Conservation (phyloP, 2,888 invertebrate species). For the Melanostoma mellinum region DNA sequence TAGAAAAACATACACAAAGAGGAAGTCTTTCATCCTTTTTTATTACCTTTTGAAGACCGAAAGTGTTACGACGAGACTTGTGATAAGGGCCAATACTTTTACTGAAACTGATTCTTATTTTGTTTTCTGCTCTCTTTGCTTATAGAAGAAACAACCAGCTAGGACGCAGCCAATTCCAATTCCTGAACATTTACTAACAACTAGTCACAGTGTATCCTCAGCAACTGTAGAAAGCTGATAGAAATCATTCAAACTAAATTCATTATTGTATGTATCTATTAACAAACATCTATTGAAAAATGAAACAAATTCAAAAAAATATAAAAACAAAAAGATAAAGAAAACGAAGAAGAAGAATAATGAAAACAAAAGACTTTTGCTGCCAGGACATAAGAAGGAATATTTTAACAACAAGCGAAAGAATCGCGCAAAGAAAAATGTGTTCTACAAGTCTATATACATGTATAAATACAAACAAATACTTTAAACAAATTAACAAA, state of each 20-base stretch:
- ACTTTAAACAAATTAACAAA: constrained; percentile 20
- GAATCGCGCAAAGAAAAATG: constrained; percentile 59
- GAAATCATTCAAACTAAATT: constrained; percentile 71
- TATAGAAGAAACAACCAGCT: constrained; percentile 90
- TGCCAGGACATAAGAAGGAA: constrained; percentile 28
- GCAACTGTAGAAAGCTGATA: constrained; percentile 84
- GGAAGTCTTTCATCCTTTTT: no score
- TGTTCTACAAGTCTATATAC: constrained; percentile 62
- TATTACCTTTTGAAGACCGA: no score
- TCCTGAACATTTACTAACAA: constrained; percentile 88
- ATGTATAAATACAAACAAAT: constrained; percentile 42
- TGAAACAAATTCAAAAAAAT: constrained; percentile 13
- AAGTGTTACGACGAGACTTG: no score
- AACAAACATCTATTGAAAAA: constrained; percentile 18
- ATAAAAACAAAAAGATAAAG: constrained; percentile 20
- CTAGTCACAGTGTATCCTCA: constrained; percentile 83
- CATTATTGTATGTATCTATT: constrained; percentile 38
- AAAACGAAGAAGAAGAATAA: constrained; percentile 19
- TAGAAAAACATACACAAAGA: no score
- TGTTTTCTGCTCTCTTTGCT: constrained; percentile 76
- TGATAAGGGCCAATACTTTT: no score
- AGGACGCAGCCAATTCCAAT: constrained; percentile 90
- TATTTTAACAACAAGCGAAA: constrained; percentile 19
- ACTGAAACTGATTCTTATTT: constrained; percentile 71
- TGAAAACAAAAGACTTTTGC: constrained; percentile 65